Base-by-base conservation (phyloP, 2,797 vertebrate genomes). In the Clarias platycephalus region DNA sequence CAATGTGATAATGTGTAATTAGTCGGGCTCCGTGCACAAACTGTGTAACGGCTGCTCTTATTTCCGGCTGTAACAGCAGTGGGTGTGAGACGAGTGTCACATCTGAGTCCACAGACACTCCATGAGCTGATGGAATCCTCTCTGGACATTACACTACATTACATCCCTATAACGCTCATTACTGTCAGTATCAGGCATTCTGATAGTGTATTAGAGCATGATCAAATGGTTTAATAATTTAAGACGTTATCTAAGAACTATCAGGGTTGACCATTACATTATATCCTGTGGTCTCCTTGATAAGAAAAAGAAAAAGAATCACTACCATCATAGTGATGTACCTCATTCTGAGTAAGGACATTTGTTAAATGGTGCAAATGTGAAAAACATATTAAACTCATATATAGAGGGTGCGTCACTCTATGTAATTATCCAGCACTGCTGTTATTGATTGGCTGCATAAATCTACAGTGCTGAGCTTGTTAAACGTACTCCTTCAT, bases 1-100 rank as follows among this genome's bases (percentile, higher is more conserved):
- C 53, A 58, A 76, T 31, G 18, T 76, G 74, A 76, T 57, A 34
- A 34, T 58, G 26, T 76, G 53, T 58, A 76, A 76, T 76, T 57
- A 58, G 1, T 76, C 28, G 13, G 7, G 40, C 34, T 74, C 8
- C 57, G 72, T 10, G 26, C 26, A 55, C 26, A 75, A 57, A 20
- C 53, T 57, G 53, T 28, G n/a, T 3, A 49, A 74, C 0, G 24
- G 34, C 70, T 53, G 44, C 24, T 49, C 12, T 74, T 31, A 8
- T 57, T 57, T 57, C 57, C 28, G 6, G 49, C 72, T 55, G 72
- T 31, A 74, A 74, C 24, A 8, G 5, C 40, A 53, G 26, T 26
- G 44, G 26, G 2, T 53, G 26, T 74, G 40, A 72, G 13, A n/a
- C n/a, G 40, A 53, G 40, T 26, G 13, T 72, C 40, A 8, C 6